Evolutionary conservation across 2,113 vertebrate genomes (phyloP), one percentile per base, ranked within the genome.

Genomic region (Ammodytes marinus): DNA sequence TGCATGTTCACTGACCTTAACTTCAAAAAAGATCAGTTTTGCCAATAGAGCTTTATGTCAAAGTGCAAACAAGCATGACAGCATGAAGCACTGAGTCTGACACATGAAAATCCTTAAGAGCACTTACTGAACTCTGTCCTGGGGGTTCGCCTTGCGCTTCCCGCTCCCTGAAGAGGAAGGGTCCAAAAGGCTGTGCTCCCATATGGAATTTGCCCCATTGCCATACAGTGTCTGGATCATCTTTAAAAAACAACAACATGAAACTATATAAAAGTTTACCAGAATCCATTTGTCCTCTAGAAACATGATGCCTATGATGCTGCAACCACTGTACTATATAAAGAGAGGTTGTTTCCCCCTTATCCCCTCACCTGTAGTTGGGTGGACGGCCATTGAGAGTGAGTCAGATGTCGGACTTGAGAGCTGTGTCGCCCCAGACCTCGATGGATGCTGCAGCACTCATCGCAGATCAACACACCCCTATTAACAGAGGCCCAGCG

Each of bases 121-220:
- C 54, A 97, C 98, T 98, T 95, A 99, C 98, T 99, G 98, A 82
- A 99, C 96, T 97, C 97, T 97, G 91, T 99, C 98, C 92, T 99
- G 98, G 0, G 97, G 97, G 90, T 95, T 97, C 63, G 98, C 97
- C 95, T 99, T 99, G 83, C 98, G 96, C 86, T 97, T 96, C 85
- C 97, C 98, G 9, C 96, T 98, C 94, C 96, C 95, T 71, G 97
- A 93, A 0, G 98, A 98, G 37, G 97, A 97, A n/a, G 98, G 98
- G 85, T 99, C 98, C 91, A 99, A 95, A 92, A 99, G 91, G 0
- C 96, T 98, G 82, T 99, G 98, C 59, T 99, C 98, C 98, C 98
- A 99, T 89, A 99, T 99, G 84, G 98, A 99, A 91, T 99, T 99
- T 43, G 98, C 97, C 69, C 98, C 98, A 74, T 99, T 99, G 73